Evolutionary conservation across 2,888 invertebrate genomes (phyloP).

Genomic region (Tridacna crocea): DNA sequence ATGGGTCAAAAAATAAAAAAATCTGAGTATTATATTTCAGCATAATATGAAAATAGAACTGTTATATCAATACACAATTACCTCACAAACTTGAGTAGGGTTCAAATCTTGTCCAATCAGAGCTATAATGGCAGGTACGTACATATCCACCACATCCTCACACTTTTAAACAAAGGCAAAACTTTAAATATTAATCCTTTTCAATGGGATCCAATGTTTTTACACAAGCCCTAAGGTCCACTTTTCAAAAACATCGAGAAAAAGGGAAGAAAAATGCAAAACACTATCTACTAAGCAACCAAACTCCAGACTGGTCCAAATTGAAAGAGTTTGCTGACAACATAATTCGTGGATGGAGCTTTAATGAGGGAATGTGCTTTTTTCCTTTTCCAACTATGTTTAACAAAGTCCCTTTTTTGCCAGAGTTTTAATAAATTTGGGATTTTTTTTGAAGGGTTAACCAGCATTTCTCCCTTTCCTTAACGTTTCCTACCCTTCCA

Average conservation of each 20-base stretch:
- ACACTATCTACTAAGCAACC: too few relatives aligned
- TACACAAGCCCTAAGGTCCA: not conserved
- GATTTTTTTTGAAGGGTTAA: too few relatives aligned
- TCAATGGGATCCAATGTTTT: not conserved
- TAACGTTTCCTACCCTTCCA: too few relatives aligned
- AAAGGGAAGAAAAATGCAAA: not conserved
- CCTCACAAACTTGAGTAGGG: conserved; percentile 73
- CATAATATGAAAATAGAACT: too few relatives aligned
- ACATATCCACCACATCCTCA: conserved; percentile 86
- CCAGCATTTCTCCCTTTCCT: not conserved
- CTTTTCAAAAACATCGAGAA: not conserved
- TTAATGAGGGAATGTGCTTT: not conserved
- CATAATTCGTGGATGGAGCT: too few relatives aligned
- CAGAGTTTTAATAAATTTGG: too few relatives aligned
- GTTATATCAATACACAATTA: conserved; percentile 13
- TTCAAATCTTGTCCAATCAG: conserved; percentile 74
- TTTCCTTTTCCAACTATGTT: too few relatives aligned
- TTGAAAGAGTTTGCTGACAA: too few relatives aligned
- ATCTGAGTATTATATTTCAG: too few relatives aligned
- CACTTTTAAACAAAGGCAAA: conserved; percentile 85
- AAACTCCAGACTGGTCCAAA: too few relatives aligned
- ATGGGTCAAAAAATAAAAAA: too few relatives aligned
- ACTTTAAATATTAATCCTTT: not conserved
- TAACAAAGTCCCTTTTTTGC: too few relatives aligned
- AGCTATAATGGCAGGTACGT: conserved; percentile 73